Percentiles rank a stretch among this genome's conserved stretches.
Conservation (phyloP, 1,140 invertebrate genomes). For the Cydia splendana region DNA sequence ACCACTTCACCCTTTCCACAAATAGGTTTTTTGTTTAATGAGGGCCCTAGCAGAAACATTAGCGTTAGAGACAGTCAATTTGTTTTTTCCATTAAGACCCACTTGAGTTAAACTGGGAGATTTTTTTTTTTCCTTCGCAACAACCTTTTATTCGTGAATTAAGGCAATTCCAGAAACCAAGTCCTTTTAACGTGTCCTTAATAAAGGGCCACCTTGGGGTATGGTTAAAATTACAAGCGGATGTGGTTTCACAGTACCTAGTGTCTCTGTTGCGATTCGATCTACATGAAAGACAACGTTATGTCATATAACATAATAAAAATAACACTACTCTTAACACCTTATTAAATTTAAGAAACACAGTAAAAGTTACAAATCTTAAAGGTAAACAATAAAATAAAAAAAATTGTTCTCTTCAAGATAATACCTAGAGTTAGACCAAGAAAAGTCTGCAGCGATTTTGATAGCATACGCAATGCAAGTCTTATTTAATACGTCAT, state of each 20-base stretch:
- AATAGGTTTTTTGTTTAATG: slow-evolving; percentile 25
- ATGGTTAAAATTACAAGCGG: background rate
- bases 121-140: slow-evolving; percentile 24
- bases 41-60: slow-evolving; percentile 3
- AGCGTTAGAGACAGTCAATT: slow-evolving; percentile 30
- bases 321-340: no score
- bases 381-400: no score
- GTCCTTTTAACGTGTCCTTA: slow-evolving; percentile 33
- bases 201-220: slow-evolving; percentile 24
- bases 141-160: slow-evolving; percentile 30
- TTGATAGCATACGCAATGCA: no score
- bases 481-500: no score
- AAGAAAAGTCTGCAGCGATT: no score
- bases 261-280: no score
- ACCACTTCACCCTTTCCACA: slow-evolving; percentile 17
- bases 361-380: no score
- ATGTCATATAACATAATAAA: no score
- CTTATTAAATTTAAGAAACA: no score
- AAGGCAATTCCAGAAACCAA: slow-evolving; percentile 30
- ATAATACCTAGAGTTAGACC: no score
- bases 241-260: background rate
- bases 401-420: no score
- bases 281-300: no score
- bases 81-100: slow-evolving; percentile 32
- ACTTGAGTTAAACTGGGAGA: slow-evolving; percentile 29